phyloP scores from a whole-genome alignment of 2,113 vertebrate species.

The Sclerurus mexicanus region DNA sequence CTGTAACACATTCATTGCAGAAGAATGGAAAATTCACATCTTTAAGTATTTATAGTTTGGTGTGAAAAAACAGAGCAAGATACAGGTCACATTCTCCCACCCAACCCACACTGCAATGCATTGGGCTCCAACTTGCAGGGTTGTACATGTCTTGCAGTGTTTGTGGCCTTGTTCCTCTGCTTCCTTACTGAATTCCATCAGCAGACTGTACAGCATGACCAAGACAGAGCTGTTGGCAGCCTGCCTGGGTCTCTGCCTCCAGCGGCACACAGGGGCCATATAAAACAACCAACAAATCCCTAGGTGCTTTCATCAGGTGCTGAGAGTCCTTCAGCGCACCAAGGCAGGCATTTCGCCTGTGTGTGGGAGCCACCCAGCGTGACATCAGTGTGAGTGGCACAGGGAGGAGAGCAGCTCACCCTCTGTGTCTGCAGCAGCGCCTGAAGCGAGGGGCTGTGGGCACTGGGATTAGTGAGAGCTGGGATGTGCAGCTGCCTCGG shows the following conservation, averaged over 20 bases:
- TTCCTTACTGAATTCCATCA: neutral
- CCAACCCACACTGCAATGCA: neutral
- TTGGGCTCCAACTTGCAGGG: rapidly evolving
- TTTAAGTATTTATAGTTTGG: neutral
- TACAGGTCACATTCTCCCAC: neutral
- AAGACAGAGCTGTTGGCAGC: neutral
- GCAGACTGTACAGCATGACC: neutral
- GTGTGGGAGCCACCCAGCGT: neutral
- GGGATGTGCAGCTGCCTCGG: neutral
- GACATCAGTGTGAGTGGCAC: neutral
- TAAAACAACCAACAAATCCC: neutral
- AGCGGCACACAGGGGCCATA: neutral
- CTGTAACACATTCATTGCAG: neutral
- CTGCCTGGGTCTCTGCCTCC: neutral
- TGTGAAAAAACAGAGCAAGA: neutral
- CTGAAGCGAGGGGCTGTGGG: rapidly evolving
- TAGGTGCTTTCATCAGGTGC: neutral
- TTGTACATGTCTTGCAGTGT: neutral
- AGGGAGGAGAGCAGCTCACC: neutral
- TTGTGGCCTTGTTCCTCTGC: neutral
- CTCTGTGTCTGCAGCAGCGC: neutral
- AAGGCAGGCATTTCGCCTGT: neutral
- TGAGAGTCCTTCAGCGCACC: neutral
- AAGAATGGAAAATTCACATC: neutral
- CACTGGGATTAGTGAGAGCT: neutral